A percentile compares a stretch with the other conserved stretches of the same genome.
phyloP scores from a whole-genome alignment of 2,797 vertebrate genomes.

The Poliocrania exsul region DNA sequence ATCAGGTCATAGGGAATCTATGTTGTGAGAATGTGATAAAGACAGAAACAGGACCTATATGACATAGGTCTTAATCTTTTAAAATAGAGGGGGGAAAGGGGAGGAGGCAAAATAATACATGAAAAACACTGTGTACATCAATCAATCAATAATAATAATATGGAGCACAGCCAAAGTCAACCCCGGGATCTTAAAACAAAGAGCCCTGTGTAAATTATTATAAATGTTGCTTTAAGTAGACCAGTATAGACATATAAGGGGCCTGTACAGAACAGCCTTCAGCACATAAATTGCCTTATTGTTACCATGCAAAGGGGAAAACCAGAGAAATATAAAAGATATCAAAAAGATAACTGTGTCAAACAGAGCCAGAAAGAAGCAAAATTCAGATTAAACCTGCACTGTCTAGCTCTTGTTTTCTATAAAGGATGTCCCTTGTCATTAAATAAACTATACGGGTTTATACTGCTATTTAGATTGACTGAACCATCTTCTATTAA shows the following conservation, averaged over 20 bases:
- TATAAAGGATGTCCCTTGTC: background rate
- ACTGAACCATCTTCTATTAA: background rate
- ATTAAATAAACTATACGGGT: background rate
- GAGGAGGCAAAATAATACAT: background rate
- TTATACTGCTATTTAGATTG: background rate
- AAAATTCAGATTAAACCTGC: background rate
- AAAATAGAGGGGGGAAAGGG: background rate
- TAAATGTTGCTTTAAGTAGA: background rate
- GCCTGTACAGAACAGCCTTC: background rate
- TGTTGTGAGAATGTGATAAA: background rate
- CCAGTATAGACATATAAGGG: background rate
- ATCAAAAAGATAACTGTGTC: background rate
- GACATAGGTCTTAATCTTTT: background rate
- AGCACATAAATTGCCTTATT: background rate
- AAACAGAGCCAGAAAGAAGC: background rate
- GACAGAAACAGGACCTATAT: background rate
- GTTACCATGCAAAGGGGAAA: background rate
- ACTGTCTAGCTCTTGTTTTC: background rate
- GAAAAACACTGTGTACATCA: background rate
- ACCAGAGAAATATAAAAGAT: background rate
- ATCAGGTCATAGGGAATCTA: background rate
- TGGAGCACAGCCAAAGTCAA: background rate
- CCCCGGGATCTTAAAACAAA: background rate
- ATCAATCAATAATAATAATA: background rate
- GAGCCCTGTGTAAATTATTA: background rate